Evolutionary conservation across 1,140 invertebrate species (phyloP), one percentile per base, ranked within the genome.

Genomic region (Hyles euphorbiae): DNA sequence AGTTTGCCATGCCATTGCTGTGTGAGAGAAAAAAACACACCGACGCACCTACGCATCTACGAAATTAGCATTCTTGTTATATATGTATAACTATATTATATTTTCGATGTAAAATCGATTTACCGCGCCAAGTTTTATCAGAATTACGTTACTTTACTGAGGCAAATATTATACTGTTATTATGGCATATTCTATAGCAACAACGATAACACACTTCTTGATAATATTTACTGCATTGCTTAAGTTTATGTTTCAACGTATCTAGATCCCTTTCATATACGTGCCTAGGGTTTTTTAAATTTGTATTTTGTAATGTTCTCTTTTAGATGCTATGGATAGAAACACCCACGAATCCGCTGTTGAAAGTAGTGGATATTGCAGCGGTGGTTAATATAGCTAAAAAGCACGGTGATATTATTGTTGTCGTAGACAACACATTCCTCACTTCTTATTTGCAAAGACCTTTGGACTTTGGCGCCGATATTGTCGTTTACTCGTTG

Each of bases 361-460:
- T 99, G 69, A 98, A 98, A 90, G 85, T 99, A 10, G 92, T 94
- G 32, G 98, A 99, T 81, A 97, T 99, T 61, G 91, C 92, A 65
- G 93, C 92, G 3, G 90, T 98, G 34, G 81, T 92, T 1, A 90
- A 94, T 62, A 71, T 94, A 34, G 91, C 92, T 7, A 91, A 94
- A 0, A 93, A 93, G 53, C 68, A 87, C 68, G 73, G 80, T 67
- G 62, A 94, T 58, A 93, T 98, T 46, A 91, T 99, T 67, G 84
- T 99, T 12, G 95, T 96, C 0, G 97, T 99, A 2, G 99, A 99
- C 77, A 99, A 99, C 81, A 99, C 98, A 4, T 99, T 99, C 83
- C 91, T 98, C 56, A 97, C 97, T 5, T 92, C 97, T n/a, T 99
- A 98, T 80, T 96, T 98, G 61, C 98, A 99, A 94, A 91, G 93